Conservation (phyloP, 2,113 vertebrate genomes). For the Dromiciops gliroides region DNA sequence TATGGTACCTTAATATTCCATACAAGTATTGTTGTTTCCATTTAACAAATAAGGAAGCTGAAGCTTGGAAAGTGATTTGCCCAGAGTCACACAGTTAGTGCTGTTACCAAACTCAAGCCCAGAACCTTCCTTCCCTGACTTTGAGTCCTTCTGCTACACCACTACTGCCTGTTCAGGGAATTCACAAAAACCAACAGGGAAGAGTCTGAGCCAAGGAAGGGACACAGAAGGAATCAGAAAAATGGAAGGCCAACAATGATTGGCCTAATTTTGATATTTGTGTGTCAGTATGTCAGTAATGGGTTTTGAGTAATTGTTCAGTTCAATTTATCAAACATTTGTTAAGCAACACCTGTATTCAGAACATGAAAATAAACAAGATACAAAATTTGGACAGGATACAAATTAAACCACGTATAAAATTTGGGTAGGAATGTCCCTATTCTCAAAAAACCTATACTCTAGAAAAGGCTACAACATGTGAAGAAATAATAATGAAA, state of each 20-base stretch:
- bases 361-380: not conserved
- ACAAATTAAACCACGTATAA: not conserved
- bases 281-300: not conserved
- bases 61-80: not conserved
- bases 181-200: not conserved
- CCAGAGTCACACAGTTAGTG: not conserved
- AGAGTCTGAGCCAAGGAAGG: not conserved
- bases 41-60: not conserved
- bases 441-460: not conserved
- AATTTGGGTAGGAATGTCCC: not conserved
- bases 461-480: not conserved
- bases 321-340: not conserved
- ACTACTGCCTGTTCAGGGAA: not conserved
- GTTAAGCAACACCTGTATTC: not conserved
- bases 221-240: constrained; percentile 11
- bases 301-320: not conserved
- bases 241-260: constrained; percentile 16
- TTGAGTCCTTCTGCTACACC: not conserved
- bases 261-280: constrained; percentile 1
- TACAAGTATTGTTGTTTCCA: not conserved
- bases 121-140: not conserved
- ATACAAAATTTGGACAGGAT: not conserved
- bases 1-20: not conserved
- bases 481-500: not conserved
- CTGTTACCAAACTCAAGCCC: not conserved